A percentile compares a stretch with the other conserved stretches of the same genome.
Conservation (phyloP, 1,140 invertebrate species). For the Apolygus lucorum region DNA sequence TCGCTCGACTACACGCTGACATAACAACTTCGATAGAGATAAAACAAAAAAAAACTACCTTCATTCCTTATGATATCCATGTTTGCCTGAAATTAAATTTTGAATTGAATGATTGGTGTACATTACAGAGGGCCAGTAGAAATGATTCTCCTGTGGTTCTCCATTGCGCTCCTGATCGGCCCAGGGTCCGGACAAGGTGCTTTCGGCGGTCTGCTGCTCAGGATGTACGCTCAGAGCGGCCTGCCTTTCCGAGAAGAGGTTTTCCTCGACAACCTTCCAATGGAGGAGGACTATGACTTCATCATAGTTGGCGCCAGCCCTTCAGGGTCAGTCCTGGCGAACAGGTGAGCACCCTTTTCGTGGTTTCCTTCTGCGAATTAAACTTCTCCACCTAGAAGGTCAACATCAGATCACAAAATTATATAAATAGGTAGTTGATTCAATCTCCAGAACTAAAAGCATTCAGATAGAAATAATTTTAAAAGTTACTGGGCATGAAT, state of each 20-base stretch:
- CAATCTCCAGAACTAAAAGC: too few species aligned
- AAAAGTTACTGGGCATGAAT: too few species aligned
- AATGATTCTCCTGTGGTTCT: background rate
- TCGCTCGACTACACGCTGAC: too few species aligned
- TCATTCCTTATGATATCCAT: background rate
- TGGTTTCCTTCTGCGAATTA: too few species aligned
- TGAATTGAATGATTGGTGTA: background rate
- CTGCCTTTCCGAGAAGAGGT: background rate
- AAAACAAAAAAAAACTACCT: background rate
- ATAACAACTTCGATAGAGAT: background rate
- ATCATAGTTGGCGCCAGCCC: constrained; percentile 46
- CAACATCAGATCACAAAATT: too few species aligned
- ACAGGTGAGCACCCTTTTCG: too few species aligned
- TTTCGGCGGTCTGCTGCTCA: background rate
- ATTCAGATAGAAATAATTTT: too few species aligned
- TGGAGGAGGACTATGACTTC: constrained; percentile 34
- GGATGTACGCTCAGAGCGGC: background rate
- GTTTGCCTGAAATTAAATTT: background rate
- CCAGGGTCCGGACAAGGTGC: background rate
- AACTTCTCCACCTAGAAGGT: too few species aligned
- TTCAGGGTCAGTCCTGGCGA: constrained; percentile 49
- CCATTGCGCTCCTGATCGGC: background rate
- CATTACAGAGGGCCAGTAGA: background rate
- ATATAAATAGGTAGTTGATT: too few species aligned
- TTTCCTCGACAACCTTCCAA: constrained; percentile 1